Conservation (phyloP, 2,113 vertebrate genomes). For the Shinisaurus crocodilurus region DNA sequence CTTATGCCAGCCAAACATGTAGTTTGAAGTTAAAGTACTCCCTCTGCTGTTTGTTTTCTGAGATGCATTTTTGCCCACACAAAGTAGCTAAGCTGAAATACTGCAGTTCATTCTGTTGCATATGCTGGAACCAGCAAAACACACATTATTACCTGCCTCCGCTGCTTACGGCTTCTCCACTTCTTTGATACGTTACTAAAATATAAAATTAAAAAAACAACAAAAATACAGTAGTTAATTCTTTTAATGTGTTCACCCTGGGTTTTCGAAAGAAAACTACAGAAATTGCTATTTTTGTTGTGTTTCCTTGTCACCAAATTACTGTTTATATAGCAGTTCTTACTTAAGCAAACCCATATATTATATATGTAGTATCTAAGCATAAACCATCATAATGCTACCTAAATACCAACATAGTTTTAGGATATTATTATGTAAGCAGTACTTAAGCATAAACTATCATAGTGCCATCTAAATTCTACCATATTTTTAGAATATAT, state of each 20-base stretch:
- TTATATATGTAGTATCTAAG: neutral
- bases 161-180: conserved; percentile 96
- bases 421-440: neutral
- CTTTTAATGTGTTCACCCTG: neutral
- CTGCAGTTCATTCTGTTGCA: neutral
- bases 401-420: conserved; percentile 4
- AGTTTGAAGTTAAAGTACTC: conserved; percentile 75
- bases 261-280: neutral
- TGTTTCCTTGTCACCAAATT: conserved; percentile 31
- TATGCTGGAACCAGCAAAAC: conserved; percentile 29
- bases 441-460: neutral
- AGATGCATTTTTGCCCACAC: conserved; percentile 46
- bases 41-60: conserved; percentile 77
- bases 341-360: conserved; percentile 24
- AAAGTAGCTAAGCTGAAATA: conserved; percentile 21
- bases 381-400: neutral
- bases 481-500: neutral
- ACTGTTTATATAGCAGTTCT: conserved; percentile 19
- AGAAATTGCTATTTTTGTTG: conserved; percentile 19
- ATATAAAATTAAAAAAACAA: conserved; percentile 44
- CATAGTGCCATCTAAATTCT: neutral
- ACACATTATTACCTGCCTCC: conserved; percentile 89
- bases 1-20: conserved; percentile 34
- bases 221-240: conserved; percentile 50
- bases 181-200: conserved; percentile 97